A percentile compares a stretch with the other conserved stretches of the same genome.
These are phyloP conservation scores for Ricordea florida DNA, from an alignment of 92 coral and sea anemone genomes.

Conservation along the genomic window DNA sequence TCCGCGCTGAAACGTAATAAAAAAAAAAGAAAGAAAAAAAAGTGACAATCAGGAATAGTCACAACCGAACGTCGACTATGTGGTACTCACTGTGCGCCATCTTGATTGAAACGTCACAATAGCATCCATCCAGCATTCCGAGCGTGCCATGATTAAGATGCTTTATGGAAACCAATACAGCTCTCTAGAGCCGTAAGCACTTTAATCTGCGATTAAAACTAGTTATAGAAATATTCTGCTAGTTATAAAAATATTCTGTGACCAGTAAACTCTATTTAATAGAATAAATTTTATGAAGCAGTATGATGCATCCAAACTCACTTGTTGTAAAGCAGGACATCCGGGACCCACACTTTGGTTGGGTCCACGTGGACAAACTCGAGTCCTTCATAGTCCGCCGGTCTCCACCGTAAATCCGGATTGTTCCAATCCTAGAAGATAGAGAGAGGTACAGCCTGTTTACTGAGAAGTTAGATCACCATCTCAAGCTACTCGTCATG, in stretches of 20 bases:
- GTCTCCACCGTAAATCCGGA: slow-evolving; percentile 51
- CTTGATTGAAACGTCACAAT: neutral
- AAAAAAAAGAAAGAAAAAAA: neutral
- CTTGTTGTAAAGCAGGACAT: slow-evolving; percentile 61
- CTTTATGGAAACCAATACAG: no score
- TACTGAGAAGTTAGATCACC: neutral
- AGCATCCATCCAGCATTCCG: neutral
- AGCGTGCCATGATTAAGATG: neutral
- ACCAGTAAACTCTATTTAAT: neutral
- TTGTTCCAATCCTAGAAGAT: slow-evolving; percentile 46
- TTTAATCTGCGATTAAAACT: no score
- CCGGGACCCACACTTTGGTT: slow-evolving; percentile 59
- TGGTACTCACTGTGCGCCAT: no score
- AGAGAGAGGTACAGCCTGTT: neutral
- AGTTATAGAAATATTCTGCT: neutral
- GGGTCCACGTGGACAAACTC: slow-evolving; percentile 48
- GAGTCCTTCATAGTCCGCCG: slow-evolving; percentile 31
- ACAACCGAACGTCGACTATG: no score
- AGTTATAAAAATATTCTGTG: neutral
- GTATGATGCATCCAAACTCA: slow-evolving; percentile 11
- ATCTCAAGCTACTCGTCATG: no score
- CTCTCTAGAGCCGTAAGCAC: no score
- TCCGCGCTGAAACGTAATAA: slow-evolving; percentile 69
- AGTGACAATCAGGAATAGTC: neutral
- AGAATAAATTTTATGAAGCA: neutral